Base-by-base conservation (phyloP, 2,113 vertebrate genomes). In the Odobenus rosmarus region DNA sequence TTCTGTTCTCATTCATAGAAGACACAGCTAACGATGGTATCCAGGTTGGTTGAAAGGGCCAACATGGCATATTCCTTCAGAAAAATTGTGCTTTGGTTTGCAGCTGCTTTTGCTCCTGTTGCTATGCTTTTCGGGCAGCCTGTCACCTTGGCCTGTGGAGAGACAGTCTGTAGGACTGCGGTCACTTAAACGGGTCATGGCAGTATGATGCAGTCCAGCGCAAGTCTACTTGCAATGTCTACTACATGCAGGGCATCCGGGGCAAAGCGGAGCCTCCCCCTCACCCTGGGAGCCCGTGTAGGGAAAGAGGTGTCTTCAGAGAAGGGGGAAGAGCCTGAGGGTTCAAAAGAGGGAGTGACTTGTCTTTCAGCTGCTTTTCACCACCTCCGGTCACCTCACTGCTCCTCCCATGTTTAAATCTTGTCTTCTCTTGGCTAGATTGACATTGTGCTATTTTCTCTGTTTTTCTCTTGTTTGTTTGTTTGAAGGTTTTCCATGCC, bases 321-420 rank as follows among this genome's bases (percentile, higher is more conserved):
- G 61, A 96, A 96, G 28, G 8, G 42, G 23, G n/a, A 62, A 77
- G 14, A 71, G 28, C 61, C 16, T 36, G 69, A 64, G 16, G 21
- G 31, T 89, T 86, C 31, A 72, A 67, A 92, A 74, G 57, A 23
- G 1, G 53, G 26, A 57, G 4, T 42, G 24, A 93, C 33, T 62
- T 88, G 36, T 49, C 39, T 69, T 26, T 72, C n/a, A 62, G 51
- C 39, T 69, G 28, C 8, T 86, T 95, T 95, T 81, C 12, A 77
- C 57, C 18, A 69, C 19, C 28, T 84, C 18, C 69, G 16, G 77
- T 5, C 76, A 39, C 36, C 49, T 81, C 64, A 49, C 36, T 49
- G 88, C n/a, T 31, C 8, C 39, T 93, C 15, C 23, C 42, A 36
- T 74, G 87, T 95, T 95, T 18, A 95, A 96, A 81, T 88, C n/a